Base-by-base conservation (phyloP, 2,888 invertebrate species). In the Laspeyria flexula region DNA sequence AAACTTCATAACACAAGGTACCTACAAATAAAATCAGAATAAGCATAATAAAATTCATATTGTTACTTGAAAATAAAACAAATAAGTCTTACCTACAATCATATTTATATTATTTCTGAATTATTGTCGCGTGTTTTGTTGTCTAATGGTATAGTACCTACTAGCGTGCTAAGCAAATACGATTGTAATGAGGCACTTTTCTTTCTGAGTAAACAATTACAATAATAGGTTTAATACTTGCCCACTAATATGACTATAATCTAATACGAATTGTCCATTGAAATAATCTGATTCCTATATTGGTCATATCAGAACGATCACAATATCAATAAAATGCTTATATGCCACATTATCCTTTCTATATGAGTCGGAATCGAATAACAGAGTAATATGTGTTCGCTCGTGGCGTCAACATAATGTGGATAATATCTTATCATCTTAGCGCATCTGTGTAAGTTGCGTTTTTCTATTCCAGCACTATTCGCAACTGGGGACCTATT, bases 1-100 rank as follows among this genome's bases (percentile, higher is more conserved):
- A 62, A 60, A 69, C 56, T 65, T 55, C 38, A 45, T 51, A 57
- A 48, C 50, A 55, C 40, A 65, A 56, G 54, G 31, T n/a, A n/a
- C n/a, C n/a, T 45, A 59, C 39, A 51, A 52, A 50, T 34, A 59
- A 46, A 29, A 27, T 50, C 29, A n/a, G n/a, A n/a, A n/a, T n/a
- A n/a, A 38, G 33, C 35, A 39, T 46, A 43, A 50, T 52, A 42
- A 52, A 54, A 48, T 27, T 35, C 18, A 49, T 55, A 60, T 57
- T 18, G 21, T 29, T 11, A 25, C 4, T 25, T 7, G 7, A 25
- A 7, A 25, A 25, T 6, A 4, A 25, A 25, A 5, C 18, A 18
- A 5, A 18, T 5, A 18, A 18, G n/a, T n/a, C n/a, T n/a, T n/a
- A n/a, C n/a, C n/a, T n/a, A n/a, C n/a, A n/a, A n/a, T n/a, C n/a